These are phyloP conservation scores for Scomber colias DNA, from an alignment of 2,113 vertebrate genomes.

Conservation along the genomic window DNA sequence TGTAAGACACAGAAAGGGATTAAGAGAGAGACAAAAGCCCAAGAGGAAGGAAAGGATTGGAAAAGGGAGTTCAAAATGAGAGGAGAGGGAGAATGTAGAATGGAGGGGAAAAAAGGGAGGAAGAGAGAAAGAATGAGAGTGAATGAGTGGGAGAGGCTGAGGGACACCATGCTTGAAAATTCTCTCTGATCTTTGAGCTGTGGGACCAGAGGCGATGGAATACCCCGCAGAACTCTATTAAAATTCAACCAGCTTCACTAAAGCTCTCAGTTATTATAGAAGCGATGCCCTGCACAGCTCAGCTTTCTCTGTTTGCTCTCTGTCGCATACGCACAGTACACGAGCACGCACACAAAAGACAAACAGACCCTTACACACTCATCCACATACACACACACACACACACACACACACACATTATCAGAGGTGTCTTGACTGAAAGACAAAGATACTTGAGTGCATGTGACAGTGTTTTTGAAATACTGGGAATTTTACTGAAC, in stretches of 20 bases:
- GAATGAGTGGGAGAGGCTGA: slow-evolving; percentile 61
- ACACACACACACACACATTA: not conserved
- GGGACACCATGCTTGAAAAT: slow-evolving; percentile 78
- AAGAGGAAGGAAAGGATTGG: slow-evolving; percentile 60
- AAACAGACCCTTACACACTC: slow-evolving; percentile 21
- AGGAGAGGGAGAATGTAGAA: slow-evolving; percentile 43
- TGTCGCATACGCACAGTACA: slow-evolving; percentile 5
- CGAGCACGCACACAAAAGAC: slow-evolving; percentile 8
- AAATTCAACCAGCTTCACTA: slow-evolving; percentile 79
- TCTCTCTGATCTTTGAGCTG: slow-evolving; percentile 82
- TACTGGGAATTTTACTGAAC: not conserved
- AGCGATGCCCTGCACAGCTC: slow-evolving; percentile 63
- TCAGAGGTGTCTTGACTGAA: not conserved
- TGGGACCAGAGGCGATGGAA: slow-evolving; percentile 77
- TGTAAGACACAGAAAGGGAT: slow-evolving; percentile 70
- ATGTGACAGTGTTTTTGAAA: not conserved
- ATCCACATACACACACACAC: not conserved
- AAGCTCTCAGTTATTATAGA: slow-evolving; percentile 79
- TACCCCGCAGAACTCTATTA: slow-evolving; percentile 81
- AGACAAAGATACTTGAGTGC: slow-evolving; percentile 4
- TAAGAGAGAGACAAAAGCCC: slow-evolving; percentile 71
- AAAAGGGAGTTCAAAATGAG: slow-evolving; percentile 53
- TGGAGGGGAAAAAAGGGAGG: slow-evolving; percentile 12
- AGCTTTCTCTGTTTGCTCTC: slow-evolving; percentile 62
- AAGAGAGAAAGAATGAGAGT: slow-evolving; percentile 32